Conservation (phyloP, 2,888 invertebrate species). For the Pantelozetes paolii region DNA sequence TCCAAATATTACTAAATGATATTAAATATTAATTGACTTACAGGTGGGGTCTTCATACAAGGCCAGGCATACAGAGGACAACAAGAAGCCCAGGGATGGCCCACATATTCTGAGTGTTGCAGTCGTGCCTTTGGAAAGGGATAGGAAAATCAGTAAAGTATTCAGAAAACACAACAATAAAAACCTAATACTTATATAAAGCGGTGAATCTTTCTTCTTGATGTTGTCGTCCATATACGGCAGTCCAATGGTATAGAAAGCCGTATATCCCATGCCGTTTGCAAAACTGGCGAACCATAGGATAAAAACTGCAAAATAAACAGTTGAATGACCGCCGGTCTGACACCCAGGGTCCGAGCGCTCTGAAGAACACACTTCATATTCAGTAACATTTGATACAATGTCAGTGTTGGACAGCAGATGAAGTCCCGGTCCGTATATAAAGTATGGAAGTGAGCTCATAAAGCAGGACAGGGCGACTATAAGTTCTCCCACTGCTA, state of each 20-base stretch:
- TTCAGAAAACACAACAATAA: too few species aligned
- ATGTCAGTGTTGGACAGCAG: slow-evolving; percentile 30
- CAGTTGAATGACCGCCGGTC: slow-evolving; percentile 28
- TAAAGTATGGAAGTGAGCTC: slow-evolving; percentile 43
- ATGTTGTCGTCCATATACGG: slow-evolving; percentile 46
- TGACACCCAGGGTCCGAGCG: slow-evolving; percentile 21
- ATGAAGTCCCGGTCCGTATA: slow-evolving; percentile 43
- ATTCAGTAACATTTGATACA: slow-evolving; percentile 27
- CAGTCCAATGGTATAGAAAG: slow-evolving; percentile 44
- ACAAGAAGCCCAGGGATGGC: slow-evolving; percentile 47
- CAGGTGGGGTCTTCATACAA: slow-evolving; percentile 48
- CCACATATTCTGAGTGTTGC: slow-evolving; percentile 47
- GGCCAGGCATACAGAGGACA: slow-evolving; percentile 47
- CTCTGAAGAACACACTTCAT: slow-evolving; percentile 23
- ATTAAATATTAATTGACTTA: slow-evolving; percentile 38
- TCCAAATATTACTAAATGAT: background rate
- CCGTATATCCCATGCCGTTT: slow-evolving; percentile 42
- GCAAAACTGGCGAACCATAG: slow-evolving; percentile 40
- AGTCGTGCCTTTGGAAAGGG: too few species aligned
- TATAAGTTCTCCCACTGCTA: slow-evolving; percentile 43
- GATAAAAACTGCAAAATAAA: slow-evolving; percentile 25
- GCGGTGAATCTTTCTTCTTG: slow-evolving; percentile 43
- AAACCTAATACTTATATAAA: slow-evolving; percentile 41
- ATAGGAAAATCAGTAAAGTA: too few species aligned
- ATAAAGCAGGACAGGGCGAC: slow-evolving; percentile 43